phyloP scores from a whole-genome alignment of 2,888 invertebrate species.

The Pemphredon lugubris region DNA sequence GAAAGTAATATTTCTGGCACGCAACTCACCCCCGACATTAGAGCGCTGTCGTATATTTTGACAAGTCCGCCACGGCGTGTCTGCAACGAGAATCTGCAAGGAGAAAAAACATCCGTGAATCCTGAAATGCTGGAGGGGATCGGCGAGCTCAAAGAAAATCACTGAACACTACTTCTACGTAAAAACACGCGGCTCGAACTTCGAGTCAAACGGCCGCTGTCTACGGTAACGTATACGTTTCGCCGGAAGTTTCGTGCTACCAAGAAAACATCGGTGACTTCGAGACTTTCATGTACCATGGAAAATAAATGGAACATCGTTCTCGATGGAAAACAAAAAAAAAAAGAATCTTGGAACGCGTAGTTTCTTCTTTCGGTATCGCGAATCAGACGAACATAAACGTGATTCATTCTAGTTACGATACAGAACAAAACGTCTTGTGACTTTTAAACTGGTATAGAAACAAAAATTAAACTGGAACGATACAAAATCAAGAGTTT shows the following conservation, averaged over 20 bases:
- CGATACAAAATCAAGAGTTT: too few species aligned
- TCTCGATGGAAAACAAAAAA: too few species aligned
- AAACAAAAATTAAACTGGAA: too few species aligned
- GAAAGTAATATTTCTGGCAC: background rate
- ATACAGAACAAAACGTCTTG: too few species aligned
- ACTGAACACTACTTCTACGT: conserved; percentile 50
- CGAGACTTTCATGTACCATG: background rate
- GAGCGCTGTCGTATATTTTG: conserved; percentile 94
- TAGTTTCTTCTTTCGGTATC: too few species aligned
- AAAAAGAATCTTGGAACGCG: too few species aligned
- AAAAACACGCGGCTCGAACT: conserved; percentile 42
- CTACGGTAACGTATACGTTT: conserved; percentile 48
- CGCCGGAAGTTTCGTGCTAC: conserved; percentile 63
- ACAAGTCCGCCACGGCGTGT: conserved; percentile 95
- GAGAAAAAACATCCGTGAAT: conserved; percentile 53
- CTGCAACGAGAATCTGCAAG: conserved; percentile 90
- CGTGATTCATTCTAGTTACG: too few species aligned
- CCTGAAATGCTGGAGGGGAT: conserved; percentile 19
- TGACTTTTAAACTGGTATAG: too few species aligned
- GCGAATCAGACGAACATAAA: too few species aligned
- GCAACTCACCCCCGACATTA: conserved; percentile 88
- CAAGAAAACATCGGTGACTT: conserved; percentile 55
- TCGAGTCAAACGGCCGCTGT: conserved; percentile 44
- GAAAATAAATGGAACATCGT: too few species aligned
- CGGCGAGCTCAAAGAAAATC: conserved; percentile 59